Base-by-base conservation (phyloP, 2,888 invertebrate genomes). In the Macaria liturata region DNA sequence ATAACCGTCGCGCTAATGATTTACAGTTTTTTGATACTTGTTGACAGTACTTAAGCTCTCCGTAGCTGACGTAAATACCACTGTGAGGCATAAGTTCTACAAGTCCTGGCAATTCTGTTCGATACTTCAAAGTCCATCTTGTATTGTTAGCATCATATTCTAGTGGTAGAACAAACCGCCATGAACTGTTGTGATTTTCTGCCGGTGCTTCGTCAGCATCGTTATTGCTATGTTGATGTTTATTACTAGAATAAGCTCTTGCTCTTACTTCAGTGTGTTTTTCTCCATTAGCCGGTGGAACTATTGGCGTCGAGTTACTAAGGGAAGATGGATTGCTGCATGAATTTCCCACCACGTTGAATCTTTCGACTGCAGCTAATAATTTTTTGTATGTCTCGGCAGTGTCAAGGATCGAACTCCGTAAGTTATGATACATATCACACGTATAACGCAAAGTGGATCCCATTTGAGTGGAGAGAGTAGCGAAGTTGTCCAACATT, bases 91-190 rank as follows among this genome's bases (percentile, higher is more conserved):
- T 34, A 49, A 58, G 57, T 43, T 58, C 53, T n/a, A 53, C 42
- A 6, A 58, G 57, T 31, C 46, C 49, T 20, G 49, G 44, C 39
- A 44, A 3, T 51, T 59, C 20, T 32, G 7, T 43, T 49, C 42
- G 57, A 56, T 65, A 58, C 56, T 60, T 62, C 49, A 65, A 51
- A 49, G 60, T 65, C 62, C 60, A 62, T 54, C 32, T 58, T 46
- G 65, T 56, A 56, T 65, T 59, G 49, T 44, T 3, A 46, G 61
- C 32, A 59, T 64, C 57, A 59, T 62, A 64, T 50, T 64, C 48
- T 3, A 46, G 31, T 54, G 58, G 53, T 52, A 57, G 39, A 45
- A 40, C 32, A 9, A 54, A 46, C 2, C 39, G 30, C 39, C 48
- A 48, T 34, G 34, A 34, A 6, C 34, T 34, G 34, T 48, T 48